These are phyloP conservation scores for Nasonia giraulti DNA, from an alignment of 1,140 invertebrate genomes.

Conservation along the genomic window DNA sequence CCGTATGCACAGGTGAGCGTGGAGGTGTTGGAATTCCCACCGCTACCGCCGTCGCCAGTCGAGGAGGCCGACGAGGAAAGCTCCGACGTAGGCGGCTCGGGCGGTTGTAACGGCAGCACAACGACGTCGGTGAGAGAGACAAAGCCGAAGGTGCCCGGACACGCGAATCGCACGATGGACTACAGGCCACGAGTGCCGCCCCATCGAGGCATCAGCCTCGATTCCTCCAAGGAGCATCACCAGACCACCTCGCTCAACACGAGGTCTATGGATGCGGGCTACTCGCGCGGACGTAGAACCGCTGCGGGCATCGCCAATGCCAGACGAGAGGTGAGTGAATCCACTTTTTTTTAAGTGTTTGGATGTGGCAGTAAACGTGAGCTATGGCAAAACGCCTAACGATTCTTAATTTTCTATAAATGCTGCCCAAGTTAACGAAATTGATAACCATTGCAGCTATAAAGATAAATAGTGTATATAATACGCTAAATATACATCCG, in stretches of 20 bases:
- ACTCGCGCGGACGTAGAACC: slow-evolving; percentile 79
- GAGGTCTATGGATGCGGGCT: slow-evolving; percentile 86
- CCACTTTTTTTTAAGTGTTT: slow-evolving; percentile 34
- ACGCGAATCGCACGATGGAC: slow-evolving; percentile 68
- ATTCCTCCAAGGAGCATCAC: slow-evolving; percentile 68
- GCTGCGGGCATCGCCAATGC: slow-evolving; percentile 78
- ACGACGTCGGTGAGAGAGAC: slow-evolving; percentile 51
- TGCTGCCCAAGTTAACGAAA: background rate
- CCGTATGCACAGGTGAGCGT: slow-evolving; percentile 71
- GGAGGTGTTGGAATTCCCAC: slow-evolving; percentile 82
- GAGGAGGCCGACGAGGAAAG: slow-evolving; percentile 85
- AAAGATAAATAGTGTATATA: too few species aligned
- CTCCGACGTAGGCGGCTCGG: slow-evolving; percentile 77
- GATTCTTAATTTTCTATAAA: too few species aligned
- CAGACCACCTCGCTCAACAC: slow-evolving; percentile 80
- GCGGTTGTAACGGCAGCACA: slow-evolving; percentile 70
- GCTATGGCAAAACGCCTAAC: too few species aligned
- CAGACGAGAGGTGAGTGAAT: slow-evolving; percentile 76
- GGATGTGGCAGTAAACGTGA: background rate
- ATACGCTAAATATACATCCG: background rate
- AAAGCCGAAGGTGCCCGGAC: slow-evolving; percentile 60
- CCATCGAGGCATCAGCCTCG: slow-evolving; percentile 79
- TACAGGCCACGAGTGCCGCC: slow-evolving; percentile 81
- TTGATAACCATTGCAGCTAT: too few species aligned
- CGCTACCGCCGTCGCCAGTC: slow-evolving; percentile 84